Evolutionary conservation across 2,113 vertebrate species (phyloP).

Genomic region (Syngnathus floridae): DNA sequence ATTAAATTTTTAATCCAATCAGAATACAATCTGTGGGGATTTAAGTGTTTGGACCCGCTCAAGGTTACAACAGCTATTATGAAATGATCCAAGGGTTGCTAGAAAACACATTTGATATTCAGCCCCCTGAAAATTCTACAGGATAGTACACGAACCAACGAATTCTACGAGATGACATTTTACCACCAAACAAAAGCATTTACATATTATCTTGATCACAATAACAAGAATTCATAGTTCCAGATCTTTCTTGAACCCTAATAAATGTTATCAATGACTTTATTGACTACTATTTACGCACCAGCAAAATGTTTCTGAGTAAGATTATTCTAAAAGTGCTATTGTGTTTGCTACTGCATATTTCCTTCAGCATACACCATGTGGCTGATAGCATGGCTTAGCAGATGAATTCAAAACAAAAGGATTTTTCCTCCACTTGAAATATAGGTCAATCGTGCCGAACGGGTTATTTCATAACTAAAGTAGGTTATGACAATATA

Average conservation of each 20-base stretch:
- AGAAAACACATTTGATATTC: conserved; percentile 60
- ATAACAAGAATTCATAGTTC: conserved; percentile 31
- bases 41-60: conserved; percentile 56
- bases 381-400: conserved; percentile 27
- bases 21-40: conserved; percentile 59
- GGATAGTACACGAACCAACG: conserved; percentile 51
- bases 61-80: conserved; percentile 57
- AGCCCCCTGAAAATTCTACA: conserved; percentile 22
- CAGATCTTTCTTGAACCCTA: conserved; percentile 7
- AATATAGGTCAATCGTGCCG: conserved; percentile 48
- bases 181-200: conserved; percentile 52
- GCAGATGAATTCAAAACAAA: conserved; percentile 39
- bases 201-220: conserved; percentile 60
- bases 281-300: too few species aligned
- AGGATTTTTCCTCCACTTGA: conserved; percentile 30
- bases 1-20: conserved; percentile 66
- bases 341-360: not conserved
- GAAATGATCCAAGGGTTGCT: conserved; percentile 39
- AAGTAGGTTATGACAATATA: conserved; percentile 57
- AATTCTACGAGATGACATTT: conserved; percentile 47
- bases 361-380: conserved; percentile 6
- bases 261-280: conserved; percentile 7
- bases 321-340: conserved; percentile 15
- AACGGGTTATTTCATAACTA: conserved; percentile 41
- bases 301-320: not conserved